A percentile compares a stretch with the other conserved stretches of the same genome.
Evolutionary conservation across 2,797 vertebrate species (phyloP).

Genomic region (Spea hammondii): DNA sequence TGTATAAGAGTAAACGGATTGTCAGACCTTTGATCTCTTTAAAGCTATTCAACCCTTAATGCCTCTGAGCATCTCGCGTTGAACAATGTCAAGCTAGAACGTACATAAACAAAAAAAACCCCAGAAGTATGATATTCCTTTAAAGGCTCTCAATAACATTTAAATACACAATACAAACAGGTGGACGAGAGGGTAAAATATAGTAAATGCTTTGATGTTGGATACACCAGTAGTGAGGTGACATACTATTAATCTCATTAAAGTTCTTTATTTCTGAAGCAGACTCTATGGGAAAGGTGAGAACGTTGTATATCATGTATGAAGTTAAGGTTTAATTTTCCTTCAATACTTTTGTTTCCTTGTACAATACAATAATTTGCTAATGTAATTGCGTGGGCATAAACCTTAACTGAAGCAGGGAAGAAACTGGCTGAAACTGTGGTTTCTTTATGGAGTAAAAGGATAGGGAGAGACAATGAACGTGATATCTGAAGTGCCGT

Average conservation of each 20-base stretch:
- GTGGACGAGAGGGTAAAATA: slow-evolving; percentile 24
- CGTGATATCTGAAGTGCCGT: too few relatives aligned
- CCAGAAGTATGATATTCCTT: slow-evolving; percentile 50
- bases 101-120: slow-evolving; percentile 31
- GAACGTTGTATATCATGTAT: slow-evolving; percentile 6
- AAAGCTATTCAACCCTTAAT: slow-evolving; percentile 24
- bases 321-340: too few relatives aligned
- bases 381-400: too few relatives aligned
- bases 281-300: slow-evolving; percentile 11
- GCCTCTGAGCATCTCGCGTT: slow-evolving; percentile 24
- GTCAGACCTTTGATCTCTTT: slow-evolving; percentile 42
- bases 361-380: too few relatives aligned
- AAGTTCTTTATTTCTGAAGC: slow-evolving; percentile 15
- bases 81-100: slow-evolving; percentile 34
- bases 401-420: too few relatives aligned
- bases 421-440: too few relatives aligned
- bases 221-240: slow-evolving; percentile 34
- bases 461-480: too few relatives aligned
- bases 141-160: slow-evolving; percentile 39
- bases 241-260: slow-evolving; percentile 43
- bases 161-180: slow-evolving; percentile 45
- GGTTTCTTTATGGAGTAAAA: too few relatives aligned
- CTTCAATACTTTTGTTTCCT: neutral
- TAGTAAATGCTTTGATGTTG: slow-evolving; percentile 35
- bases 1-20: slow-evolving; percentile 23